Conservation (phyloP, 2,797 vertebrate genomes). For the Parauchenoglanis ngamensis region DNA sequence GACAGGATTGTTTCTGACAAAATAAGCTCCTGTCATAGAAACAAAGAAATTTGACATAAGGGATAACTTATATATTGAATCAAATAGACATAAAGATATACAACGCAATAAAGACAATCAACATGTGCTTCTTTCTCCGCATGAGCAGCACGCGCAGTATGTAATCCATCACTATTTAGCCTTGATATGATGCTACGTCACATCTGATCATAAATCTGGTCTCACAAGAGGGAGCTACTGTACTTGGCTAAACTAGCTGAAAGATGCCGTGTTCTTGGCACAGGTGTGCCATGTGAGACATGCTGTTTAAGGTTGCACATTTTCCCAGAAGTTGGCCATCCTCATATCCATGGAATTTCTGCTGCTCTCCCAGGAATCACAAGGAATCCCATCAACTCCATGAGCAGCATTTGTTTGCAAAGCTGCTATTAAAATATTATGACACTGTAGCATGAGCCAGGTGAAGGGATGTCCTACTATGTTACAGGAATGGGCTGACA, state of each 20-base stretch:
- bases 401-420: neutral
- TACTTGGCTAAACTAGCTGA: conserved; percentile 3
- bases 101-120: neutral
- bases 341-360: conserved; percentile 13
- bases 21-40: neutral
- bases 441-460: neutral
- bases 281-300: conserved; percentile 11
- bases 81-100: neutral
- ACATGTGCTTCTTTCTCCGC: neutral
- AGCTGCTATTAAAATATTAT: neutral
- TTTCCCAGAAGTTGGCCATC: conserved; percentile 14
- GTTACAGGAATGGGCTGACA: neutral
- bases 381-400: neutral
- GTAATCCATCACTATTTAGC: neutral
- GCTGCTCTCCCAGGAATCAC: neutral
- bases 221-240: conserved; percentile 31
- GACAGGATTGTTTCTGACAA: neutral
- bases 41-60: too few species aligned
- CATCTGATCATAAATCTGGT: conserved; percentile 16
- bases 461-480: neutral
- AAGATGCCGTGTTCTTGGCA: conserved; percentile 18
- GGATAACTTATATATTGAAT: neutral
- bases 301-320: conserved; percentile 22
- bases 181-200: neutral
- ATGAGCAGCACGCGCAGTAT: neutral